These are phyloP conservation scores for Spilosoma lubricipeda DNA, from an alignment of 2,888 invertebrate genomes.

Conservation along the genomic window DNA sequence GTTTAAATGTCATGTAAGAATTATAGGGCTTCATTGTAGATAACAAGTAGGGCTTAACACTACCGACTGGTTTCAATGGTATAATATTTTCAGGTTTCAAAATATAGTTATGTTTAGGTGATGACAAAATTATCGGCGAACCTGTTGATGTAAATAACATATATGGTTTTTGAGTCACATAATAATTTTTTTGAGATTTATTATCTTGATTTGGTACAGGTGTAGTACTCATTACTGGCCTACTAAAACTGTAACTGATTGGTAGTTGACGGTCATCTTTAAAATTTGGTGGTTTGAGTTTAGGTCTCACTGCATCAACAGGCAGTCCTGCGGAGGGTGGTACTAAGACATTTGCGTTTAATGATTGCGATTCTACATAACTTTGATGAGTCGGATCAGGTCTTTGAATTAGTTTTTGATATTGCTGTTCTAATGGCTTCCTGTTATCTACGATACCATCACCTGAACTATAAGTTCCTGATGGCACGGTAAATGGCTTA, in stretches of 20 bases:
- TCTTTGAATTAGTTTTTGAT: constrained; percentile 57
- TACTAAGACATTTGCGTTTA: constrained; percentile 48
- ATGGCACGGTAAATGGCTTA: constrained; percentile 74
- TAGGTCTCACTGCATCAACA: constrained; percentile 65
- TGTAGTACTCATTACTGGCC: constrained; percentile 55
- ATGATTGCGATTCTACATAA: constrained; percentile 24
- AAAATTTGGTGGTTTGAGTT: constrained; percentile 78
- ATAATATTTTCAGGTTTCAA: constrained; percentile 65
- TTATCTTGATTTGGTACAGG: constrained; percentile 49
- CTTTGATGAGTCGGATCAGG: constrained; percentile 48
- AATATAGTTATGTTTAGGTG: constrained; percentile 67
- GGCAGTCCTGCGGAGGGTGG: constrained; percentile 58
- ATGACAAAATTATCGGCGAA: constrained; percentile 63
- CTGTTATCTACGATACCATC: constrained; percentile 52
- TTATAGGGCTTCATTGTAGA: constrained; percentile 65
- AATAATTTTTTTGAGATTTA: constrained; percentile 59
- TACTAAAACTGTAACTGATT: constrained; percentile 75
- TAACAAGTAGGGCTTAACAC: constrained; percentile 65
- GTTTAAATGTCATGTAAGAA: constrained; percentile 58
- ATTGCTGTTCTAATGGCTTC: constrained; percentile 49
- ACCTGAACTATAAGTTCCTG: constrained; percentile 51
- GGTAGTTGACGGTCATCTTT: constrained; percentile 80
- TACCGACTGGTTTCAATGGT: constrained; percentile 58
- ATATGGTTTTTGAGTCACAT: constrained; percentile 70
- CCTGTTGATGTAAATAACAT: constrained; percentile 64